Conservation (phyloP, 2,797 vertebrate genomes). For the Bovichtus variegatus region DNA sequence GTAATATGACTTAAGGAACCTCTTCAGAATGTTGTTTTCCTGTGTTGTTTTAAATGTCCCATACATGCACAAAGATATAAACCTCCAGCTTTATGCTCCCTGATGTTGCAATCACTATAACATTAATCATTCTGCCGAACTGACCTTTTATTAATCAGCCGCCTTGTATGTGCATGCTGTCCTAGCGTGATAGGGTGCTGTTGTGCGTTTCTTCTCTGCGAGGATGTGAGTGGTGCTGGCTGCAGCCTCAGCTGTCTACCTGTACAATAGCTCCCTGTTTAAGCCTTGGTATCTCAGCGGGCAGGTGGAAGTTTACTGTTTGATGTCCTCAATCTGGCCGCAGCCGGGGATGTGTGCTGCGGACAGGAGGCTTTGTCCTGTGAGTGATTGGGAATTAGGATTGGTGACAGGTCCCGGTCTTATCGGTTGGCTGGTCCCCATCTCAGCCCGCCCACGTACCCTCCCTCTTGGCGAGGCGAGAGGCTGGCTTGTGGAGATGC, state of each 20-base stretch:
- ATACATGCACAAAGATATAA: slow-evolving; percentile 4
- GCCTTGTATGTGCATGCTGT: slow-evolving; percentile 53
- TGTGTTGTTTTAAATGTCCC: slow-evolving; percentile 10
- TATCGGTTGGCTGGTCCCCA: slow-evolving; percentile 64
- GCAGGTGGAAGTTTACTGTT: slow-evolving; percentile 81
- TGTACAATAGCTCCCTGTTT: slow-evolving; percentile 71
- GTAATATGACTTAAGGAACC: background rate
- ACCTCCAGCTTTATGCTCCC: slow-evolving; percentile 12
- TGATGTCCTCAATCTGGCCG: slow-evolving; percentile 65
- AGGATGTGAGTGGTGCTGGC: slow-evolving; percentile 27
- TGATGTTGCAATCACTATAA: slow-evolving; percentile 49
- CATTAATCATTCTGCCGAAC: slow-evolving; percentile 74
- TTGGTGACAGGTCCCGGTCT: slow-evolving; percentile 72
- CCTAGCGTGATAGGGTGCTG: slow-evolving; percentile 60
- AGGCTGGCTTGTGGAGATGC: slow-evolving; percentile 33
- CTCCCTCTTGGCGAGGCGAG: background rate
- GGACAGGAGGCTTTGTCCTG: slow-evolving; percentile 80
- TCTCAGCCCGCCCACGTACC: slow-evolving; percentile 14
- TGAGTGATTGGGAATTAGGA: slow-evolving; percentile 82
- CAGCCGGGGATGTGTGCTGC: slow-evolving; percentile 46
- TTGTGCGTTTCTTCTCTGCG: slow-evolving; percentile 23
- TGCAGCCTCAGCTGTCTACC: slow-evolving; percentile 53
- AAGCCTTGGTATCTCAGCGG: slow-evolving; percentile 80
- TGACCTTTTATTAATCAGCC: slow-evolving; percentile 80
- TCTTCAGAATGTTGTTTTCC: background rate